phyloP scores from a whole-genome alignment of 2,888 invertebrate species.

The Pollenia griseotomentosa region DNA sequence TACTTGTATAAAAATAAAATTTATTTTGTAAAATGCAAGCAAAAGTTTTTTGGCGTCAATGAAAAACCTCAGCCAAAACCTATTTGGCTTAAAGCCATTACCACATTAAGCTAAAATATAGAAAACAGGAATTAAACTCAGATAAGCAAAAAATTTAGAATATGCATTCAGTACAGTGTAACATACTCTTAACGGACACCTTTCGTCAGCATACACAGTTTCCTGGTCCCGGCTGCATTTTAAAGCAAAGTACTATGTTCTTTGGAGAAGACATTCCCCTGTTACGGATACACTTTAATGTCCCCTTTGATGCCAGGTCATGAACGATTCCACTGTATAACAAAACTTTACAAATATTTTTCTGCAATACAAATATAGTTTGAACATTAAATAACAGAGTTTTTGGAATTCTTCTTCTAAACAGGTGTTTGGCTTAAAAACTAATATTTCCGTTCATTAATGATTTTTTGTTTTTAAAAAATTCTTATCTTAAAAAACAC shows the following conservation, averaged over 20 bases:
- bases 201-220: not conserved
- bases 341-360: too few species aligned
- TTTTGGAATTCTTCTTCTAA: not conserved
- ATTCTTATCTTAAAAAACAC: constrained; percentile 27
- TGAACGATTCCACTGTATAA: too few species aligned
- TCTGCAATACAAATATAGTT: too few species aligned
- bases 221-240: not conserved
- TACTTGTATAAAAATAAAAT: constrained; percentile 8
- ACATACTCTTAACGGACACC: not conserved
- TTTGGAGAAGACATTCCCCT: too few species aligned
- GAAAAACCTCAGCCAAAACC: constrained; percentile 62
- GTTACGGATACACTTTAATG: too few species aligned
- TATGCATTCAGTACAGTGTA: not conserved
- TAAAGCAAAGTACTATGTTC: too few species aligned
- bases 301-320: too few species aligned
- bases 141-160: constrained; percentile 8
- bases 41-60: constrained; percentile 67
- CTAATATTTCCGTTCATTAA: constrained; percentile 43
- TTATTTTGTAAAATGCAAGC: constrained; percentile 40
- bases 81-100: constrained; percentile 63
- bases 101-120: constrained; percentile 38
- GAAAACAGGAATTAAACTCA: constrained; percentile 2
- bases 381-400: not conserved
- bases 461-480: not conserved
- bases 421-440: constrained; percentile 45